Evolutionary conservation across 2,888 invertebrate species (phyloP), one percentile per base, ranked within the genome.

Genomic region (Cantharis lateralis): DNA sequence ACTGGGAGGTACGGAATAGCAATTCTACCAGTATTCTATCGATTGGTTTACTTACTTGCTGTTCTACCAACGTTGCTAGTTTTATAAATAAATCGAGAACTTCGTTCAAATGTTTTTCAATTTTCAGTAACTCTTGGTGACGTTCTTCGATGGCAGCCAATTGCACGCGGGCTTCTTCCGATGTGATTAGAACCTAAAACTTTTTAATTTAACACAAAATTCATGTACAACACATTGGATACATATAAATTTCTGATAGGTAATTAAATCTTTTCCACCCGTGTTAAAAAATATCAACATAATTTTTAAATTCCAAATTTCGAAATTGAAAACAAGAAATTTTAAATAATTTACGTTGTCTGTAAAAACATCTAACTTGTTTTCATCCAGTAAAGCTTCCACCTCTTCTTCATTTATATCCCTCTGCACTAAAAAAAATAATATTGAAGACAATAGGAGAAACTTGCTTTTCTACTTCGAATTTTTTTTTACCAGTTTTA

Each of bases 61-160:
- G 91, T 84, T 95, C 95, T 26, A 96, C 93, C 71, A 95, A 90
- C 87, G 93, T 92, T 64, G 95, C 95, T 90, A 97, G 93, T 88
- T 96, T 94, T 85, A 92, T 89, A 89, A 97, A 97, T 89, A 97
- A 92, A 86, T 95, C 95, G 83, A 93, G 91, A 75, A 97, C 91
- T 86, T 96, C 95, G 64, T 88, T 87, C 82, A 97, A 92, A 84
- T 95, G 93, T 83, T 91, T 92, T 89, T 97, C 97, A 79, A 96
- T 90, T 86, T 95, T 94, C 82, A 94, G 87, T 81, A 97, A 91
- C 88, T 96, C 95, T 82, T 93, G 92, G 87, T 95, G 96, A 72
- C 97, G 91, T 80, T 92, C 93, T 89, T 96, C 94, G 82, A 96
- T 93, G 84, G 95, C 96, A 80, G 93, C 93, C 84, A 97, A 90